Evolutionary conservation across 2,888 invertebrate genomes (phyloP), one percentile per base, ranked within the genome.

Genomic region (Drosophila fulvimacula): DNA sequence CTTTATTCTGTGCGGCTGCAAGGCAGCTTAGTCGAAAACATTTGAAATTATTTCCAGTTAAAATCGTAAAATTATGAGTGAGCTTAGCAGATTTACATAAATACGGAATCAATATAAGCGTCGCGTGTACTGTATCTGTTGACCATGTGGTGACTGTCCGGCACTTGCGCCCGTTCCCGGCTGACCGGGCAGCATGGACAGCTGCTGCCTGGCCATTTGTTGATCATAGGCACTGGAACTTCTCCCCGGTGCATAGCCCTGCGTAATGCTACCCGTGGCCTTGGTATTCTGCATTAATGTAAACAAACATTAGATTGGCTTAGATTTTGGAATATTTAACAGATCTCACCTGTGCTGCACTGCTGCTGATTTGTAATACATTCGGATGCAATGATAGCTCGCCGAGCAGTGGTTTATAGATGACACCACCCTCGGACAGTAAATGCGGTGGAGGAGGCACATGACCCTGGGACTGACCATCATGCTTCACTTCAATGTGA

Each of bases 221-320:
- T 89, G 90, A n/a, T 84, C 88, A 46, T 91, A 91, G 7, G 82
- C 80, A 21, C 81, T 76, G 2, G 82, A 68, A 13, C 76, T 94
- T 62, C 95, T 95, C 74, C 96, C 94, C 1, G 96, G 96, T 0
- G 97, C 96, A 93, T 97, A 97, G 3, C 97, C 97, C 69, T 96
- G 95, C 0, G 96, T 96, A 70, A 97, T 97, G 85, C 96, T 96
- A 69, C 97, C 96, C 1, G 96, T 96, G 1, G 96, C 94, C 90
- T 96, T 96, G n/a, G 95, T 93, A 67, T 95, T 94, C 95, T 96
- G 61, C n/a, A 55, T 10, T 2, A 36, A 32, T 2, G 13, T 3
- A 34, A 15, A 15, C 19, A 34, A 15, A 7, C 7, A 15, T 34
- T 51, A 9, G 7, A 5, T 5, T 32, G 3, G 15, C 41, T 15